These are phyloP conservation scores for Proterorhinus semilunaris DNA, from an alignment of 2,113 vertebrate species.

Conservation along the genomic window DNA sequence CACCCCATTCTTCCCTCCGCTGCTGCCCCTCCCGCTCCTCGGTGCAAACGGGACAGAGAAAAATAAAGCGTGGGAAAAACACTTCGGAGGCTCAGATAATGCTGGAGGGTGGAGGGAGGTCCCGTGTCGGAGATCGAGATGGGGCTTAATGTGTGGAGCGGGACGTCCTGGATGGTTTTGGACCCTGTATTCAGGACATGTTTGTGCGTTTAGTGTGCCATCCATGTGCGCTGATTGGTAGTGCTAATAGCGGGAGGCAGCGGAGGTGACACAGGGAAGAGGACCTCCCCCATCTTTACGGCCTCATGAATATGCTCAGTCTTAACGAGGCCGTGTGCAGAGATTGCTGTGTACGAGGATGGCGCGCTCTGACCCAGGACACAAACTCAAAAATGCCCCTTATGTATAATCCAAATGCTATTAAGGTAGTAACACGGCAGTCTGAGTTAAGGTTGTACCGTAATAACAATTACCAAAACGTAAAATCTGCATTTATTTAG, in stretches of 20 bases:
- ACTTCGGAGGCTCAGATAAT: constrained; percentile 67
- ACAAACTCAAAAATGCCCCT: neutral
- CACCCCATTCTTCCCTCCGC: neutral
- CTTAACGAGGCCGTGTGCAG: constrained; percentile 7
- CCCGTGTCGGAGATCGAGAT: constrained; percentile 28
- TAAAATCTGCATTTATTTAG: no score
- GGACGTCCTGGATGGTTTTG: neutral
- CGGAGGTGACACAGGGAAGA: constrained; percentile 16
- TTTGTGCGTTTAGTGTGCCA: constrained; percentile 22
- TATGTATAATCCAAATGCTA: neutral
- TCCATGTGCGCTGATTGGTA: constrained; percentile 32
- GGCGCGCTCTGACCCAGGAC: neutral
- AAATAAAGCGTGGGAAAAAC: constrained; percentile 76
- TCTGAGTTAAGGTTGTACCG: neutral
- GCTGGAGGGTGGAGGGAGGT: constrained; percentile 30
- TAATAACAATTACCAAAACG: no score
- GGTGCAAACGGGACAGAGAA: constrained; percentile 65
- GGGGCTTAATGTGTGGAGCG: constrained; percentile 66
- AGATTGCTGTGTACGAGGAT: neutral
- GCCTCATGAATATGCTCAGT: constrained; percentile 10
- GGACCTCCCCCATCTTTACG: constrained; percentile 13
- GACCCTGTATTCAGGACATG: neutral
- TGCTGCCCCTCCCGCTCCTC: constrained; percentile 34
- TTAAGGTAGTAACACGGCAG: neutral
- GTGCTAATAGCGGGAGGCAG: neutral